Base-by-base conservation (phyloP, 2,888 invertebrate species). In the Gortyna flavago region DNA sequence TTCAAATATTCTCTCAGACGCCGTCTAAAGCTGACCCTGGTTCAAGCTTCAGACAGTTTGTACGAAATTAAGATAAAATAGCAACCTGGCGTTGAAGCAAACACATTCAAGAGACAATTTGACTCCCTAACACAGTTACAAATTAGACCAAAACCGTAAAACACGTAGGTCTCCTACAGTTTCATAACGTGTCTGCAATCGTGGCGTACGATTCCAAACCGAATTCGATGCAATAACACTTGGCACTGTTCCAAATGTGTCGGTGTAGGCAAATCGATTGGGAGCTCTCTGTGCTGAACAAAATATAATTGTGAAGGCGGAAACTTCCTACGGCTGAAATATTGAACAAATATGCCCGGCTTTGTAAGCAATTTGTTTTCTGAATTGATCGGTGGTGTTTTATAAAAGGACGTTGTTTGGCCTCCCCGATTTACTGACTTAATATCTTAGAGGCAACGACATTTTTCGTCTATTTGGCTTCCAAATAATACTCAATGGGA, bases 221-320 rank as follows among this genome's bases (percentile, higher is more conserved):
- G 84, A 87, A 90, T 90, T 89, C 93, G 89, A 93, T 94, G 95
- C 94, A 95, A 95, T 95, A 95, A 94, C 92, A 94, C 90, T 95
- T 96, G 96, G 96, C 95, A 86, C 83, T 79, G 75, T 84, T 91
- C 96, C 96, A 95, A 95, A 93, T 93, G 93, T 94, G 93, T 92
- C 92, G 91, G 89, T 93, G 90, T 92, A 92, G 92, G 93, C 92
- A 93, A 95, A 95, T 95, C 95, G 95, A 95, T 95, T 90, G 92
- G 89, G 89, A 87, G 85, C 87, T 85, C 86, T 89, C 84, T 77
- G 82, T 81, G 75, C 82, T 83, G 80, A 83, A 74, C 81, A 87
- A 84, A 88, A 87, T 87, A 87, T 88, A 88, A 88, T 88, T 86
- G 87, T 84, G 79, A 81, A 84, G 83, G 85, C 86, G 84, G 85